A percentile compares a stretch with the other conserved stretches of the same genome.
phyloP scores from a whole-genome alignment of 2,888 invertebrate genomes.

The Monochamus alternatus region DNA sequence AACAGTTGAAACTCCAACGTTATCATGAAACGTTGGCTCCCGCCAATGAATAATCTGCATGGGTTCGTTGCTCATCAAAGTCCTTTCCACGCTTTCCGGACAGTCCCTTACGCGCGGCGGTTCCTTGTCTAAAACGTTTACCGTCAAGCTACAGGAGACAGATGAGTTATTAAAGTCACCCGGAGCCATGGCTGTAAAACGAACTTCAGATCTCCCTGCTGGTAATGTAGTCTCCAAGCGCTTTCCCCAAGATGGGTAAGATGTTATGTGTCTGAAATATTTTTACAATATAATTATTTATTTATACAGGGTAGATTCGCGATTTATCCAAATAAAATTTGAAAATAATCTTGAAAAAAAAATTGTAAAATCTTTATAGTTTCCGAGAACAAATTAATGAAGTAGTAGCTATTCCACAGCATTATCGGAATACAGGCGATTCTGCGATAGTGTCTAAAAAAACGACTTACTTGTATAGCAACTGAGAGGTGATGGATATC shows the following conservation, averaged over 20 bases:
- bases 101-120: constrained; percentile 75
- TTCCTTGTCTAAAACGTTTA: constrained; percentile 75
- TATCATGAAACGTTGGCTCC: constrained; percentile 78
- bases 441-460: too few species aligned
- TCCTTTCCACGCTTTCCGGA: constrained; percentile 77
- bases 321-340: too few species aligned
- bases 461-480: too few species aligned
- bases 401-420: too few species aligned
- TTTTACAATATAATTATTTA: too few species aligned
- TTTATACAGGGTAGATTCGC: too few species aligned
- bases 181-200: constrained; percentile 76
- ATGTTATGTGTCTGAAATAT: constrained; percentile 73
- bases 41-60: constrained; percentile 77
- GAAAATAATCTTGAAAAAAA: too few species aligned
- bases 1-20: constrained; percentile 73
- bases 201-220: constrained; percentile 75
- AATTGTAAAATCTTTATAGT: too few species aligned
- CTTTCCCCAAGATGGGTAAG: constrained; percentile 77
- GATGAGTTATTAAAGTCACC: constrained; percentile 68
- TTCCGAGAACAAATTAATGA: too few species aligned
- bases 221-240: constrained; percentile 75
- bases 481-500: too few species aligned
- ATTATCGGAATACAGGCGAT: too few species aligned
- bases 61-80: constrained; percentile 73
- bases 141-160: constrained; percentile 75